Conservation (phyloP, 2,888 invertebrate species). For the Latrodectus hesperus region DNA sequence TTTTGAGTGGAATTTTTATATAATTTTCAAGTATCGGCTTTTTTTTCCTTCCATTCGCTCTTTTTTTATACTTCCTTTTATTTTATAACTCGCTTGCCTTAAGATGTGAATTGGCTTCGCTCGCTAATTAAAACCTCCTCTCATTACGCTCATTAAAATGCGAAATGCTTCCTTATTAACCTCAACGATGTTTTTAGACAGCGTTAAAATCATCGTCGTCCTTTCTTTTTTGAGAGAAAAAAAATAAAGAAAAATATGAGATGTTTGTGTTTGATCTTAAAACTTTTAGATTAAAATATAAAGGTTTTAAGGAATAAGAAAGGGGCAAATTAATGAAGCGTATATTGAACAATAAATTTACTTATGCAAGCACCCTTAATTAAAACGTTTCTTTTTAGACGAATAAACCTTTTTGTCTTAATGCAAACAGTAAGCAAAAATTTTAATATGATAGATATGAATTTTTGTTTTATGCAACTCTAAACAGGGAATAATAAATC, state of each 20-base stretch:
- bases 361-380: constrained; percentile 6
- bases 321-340: constrained; percentile 34
- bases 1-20: constrained; percentile 59
- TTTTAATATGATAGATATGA: too few species aligned
- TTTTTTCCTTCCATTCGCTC: background rate
- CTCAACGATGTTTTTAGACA: constrained; percentile 54
- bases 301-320: constrained; percentile 4
- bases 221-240: background rate
- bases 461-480: too few species aligned
- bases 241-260: constrained; percentile 17
- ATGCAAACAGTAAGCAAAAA: too few species aligned
- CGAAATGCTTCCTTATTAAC: constrained; percentile 67
- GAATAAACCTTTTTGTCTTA: too few species aligned
- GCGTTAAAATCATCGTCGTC: constrained; percentile 28
- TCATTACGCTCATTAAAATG: constrained; percentile 66
- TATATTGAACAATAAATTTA: constrained; percentile 43
- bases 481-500: too few species aligned
- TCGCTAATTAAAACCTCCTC: constrained; percentile 60
- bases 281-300: constrained; percentile 54
- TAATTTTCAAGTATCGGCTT: constrained; percentile 21
- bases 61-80: constrained; percentile 5
- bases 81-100: constrained; percentile 6
- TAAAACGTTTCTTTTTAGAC: background rate
- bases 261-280: constrained; percentile 56
- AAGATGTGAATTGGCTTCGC: constrained; percentile 21